These are phyloP conservation scores for Selenia dentaria DNA, from an alignment of 2,888 invertebrate genomes.

Conservation along the genomic window DNA sequence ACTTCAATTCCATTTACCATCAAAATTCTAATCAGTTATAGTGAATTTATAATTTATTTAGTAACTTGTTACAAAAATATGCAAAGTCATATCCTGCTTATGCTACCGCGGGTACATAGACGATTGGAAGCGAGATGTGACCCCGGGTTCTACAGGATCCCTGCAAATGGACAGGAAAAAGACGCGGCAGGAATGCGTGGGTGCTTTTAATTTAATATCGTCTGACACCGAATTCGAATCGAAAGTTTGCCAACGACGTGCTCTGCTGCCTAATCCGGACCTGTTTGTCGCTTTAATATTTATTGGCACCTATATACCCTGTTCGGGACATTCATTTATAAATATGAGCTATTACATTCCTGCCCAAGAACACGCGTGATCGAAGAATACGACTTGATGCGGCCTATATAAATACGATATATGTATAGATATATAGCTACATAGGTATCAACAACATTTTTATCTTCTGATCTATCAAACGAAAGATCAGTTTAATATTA, in stretches of 20 bases:
- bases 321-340: conserved; percentile 47
- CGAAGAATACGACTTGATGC: conserved; percentile 30
- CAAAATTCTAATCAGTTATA: too few species aligned
- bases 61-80: too few species aligned
- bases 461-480: too few species aligned
- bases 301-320: conserved; percentile 49
- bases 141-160: conserved; percentile 78
- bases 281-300: conserved; percentile 65
- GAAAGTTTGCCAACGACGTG: conserved; percentile 79
- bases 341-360: conserved; percentile 55
- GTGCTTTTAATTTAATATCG: conserved; percentile 84
- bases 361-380: conserved; percentile 37
- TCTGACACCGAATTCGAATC: conserved; percentile 83
- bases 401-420: conserved; percentile 28
- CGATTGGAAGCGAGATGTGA: conserved; percentile 73
- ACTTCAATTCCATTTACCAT: too few species aligned
- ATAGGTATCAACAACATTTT: too few species aligned
- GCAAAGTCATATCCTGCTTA: conserved; percentile 56
- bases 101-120: conserved; percentile 42
- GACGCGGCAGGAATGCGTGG: conserved; percentile 82
- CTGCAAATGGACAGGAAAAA: conserved; percentile 85
- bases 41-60: too few species aligned
- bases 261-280: conserved; percentile 67
- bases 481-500: too few species aligned
- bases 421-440: too few species aligned